Evolutionary conservation across 2,888 invertebrate genomes (phyloP), one percentile per base, ranked within the genome.

Genomic region (Atherix ibis): DNA sequence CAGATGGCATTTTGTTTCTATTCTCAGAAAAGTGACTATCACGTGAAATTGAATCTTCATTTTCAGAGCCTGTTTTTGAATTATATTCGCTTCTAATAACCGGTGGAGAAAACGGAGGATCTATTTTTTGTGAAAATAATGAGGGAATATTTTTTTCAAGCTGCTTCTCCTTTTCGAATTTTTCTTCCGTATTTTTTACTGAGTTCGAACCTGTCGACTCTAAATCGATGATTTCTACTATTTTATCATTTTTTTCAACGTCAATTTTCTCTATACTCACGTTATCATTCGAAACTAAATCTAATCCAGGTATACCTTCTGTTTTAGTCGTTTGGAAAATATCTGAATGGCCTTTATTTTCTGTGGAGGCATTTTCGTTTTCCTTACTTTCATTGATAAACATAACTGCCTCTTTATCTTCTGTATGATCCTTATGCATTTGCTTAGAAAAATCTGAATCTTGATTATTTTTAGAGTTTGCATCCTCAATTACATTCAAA

Each of bases 251-350:
- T 28, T 38, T 34, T 18, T 34, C 37, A 34, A 42, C 47, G 49
- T 32, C 9, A 3, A 41, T 40, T 12, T 41, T 33, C 4, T 41
- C 40, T 27, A 58, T 58, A 27, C 64, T 63, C 38, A 43, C 50
- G 4, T 68, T 67, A 41, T 64, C 65, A 5, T 30, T 18, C 8
- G 31, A 31, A 8, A 76, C 72, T 39, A 80, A 65, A 64, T 81
- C 80, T 37, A 81, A 63, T 1, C 81, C 81, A 8, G 81, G 81
- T 49, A 81, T 81, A 27, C 71, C 73, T 26, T 48, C 54, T 3
- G 26, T 49, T 34, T 52, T 52, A 32, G 37, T 29, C n/a, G 30
- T 4, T 18, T 31, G 31, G 16, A 58, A 53, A 4, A 59, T 48
- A 26, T 49, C 52, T 9, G 47, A 43, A 38, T 54, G 48, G 36